Percentiles rank a stretch among this genome's conserved stretches.
Conservation (phyloP, 1,140 invertebrate genomes). For the Hestina assimilis region DNA sequence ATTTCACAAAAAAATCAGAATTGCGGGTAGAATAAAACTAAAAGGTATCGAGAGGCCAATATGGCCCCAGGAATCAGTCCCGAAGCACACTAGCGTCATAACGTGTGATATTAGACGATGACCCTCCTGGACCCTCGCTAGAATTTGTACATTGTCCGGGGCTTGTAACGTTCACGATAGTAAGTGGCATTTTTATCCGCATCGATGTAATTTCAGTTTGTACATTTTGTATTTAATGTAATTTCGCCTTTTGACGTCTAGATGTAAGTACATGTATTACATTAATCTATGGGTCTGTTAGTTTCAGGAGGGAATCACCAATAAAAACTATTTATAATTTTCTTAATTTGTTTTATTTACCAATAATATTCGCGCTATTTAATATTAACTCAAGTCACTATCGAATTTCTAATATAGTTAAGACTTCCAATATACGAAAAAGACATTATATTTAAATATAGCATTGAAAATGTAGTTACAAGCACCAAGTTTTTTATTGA, state of each 20-base stretch:
- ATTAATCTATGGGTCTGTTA: constrained; percentile 24
- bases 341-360: constrained; percentile 49
- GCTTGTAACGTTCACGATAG: not conserved
- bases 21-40: constrained; percentile 16
- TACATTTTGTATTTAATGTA: constrained; percentile 31
- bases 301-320: constrained; percentile 44
- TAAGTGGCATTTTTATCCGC: not conserved
- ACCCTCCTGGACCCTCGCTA: constrained; percentile 31
- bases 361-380: not conserved
- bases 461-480: too few species aligned
- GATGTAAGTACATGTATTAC: constrained; percentile 7
- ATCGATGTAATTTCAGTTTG: constrained; percentile 2
- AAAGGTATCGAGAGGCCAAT: not conserved
- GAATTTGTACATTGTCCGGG: not conserved
- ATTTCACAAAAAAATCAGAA: too few species aligned
- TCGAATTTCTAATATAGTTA: too few species aligned
- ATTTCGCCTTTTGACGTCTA: constrained; percentile 19
- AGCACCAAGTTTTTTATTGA: too few species aligned
- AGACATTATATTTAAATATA: too few species aligned
- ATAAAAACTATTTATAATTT: constrained; percentile 51
- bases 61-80: not conserved
- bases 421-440: too few species aligned
- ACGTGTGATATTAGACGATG: constrained; percentile 58
- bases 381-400: not conserved
- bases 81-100: constrained; percentile 35